Evolutionary conservation across 2,113 vertebrate genomes (phyloP), one percentile per base, ranked within the genome.

Genomic region (Epinephelus lanceolatus): DNA sequence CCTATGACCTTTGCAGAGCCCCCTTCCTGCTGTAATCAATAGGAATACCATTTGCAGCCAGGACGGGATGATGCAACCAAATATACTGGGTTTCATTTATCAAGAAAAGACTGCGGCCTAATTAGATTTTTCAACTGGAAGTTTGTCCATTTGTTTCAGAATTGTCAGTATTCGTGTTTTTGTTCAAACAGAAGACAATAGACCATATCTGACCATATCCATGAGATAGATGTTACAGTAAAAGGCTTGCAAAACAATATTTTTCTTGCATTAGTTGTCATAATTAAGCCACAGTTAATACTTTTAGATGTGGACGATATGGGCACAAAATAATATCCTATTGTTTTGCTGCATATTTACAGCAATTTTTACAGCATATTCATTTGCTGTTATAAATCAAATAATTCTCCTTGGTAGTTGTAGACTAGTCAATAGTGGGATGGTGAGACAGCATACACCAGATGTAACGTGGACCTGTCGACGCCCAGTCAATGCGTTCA

Each of bases 1-100:
- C 59, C 60, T n/a, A 2, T 92, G 83, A 90, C 89, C 90, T 90
- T 92, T 90, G 49, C 62, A 83, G 71, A 86, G 74, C 79, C 70
- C 52, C 42, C n/a, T 70, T 84, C 42, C 68, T 63, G 65, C 71
- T 73, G 70, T 33, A 87, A 93, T 91, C 87, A 37, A 93, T 94
- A 84, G 42, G 76, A 90, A 89, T 59, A 77, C 37, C 59, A 89
- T 92, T 84, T 90, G 84, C 78, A 75, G 62, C 72, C 71, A 1
- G 13, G 51, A 51, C 61, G 83, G 65, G 59, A 76, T 76, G 76
- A 81, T 90, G 61, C 72, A 83, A 78, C 65, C 45, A 56, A 89
- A 57, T 27, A 67, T 56, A 84, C 47, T 76, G 40, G 25, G 51
- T 56, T 89, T 72, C 69, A 88, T 91, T 85, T 65, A 82, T 80